phyloP scores from a whole-genome alignment of 2,113 vertebrate genomes.

The Peromyscus leucopus region DNA sequence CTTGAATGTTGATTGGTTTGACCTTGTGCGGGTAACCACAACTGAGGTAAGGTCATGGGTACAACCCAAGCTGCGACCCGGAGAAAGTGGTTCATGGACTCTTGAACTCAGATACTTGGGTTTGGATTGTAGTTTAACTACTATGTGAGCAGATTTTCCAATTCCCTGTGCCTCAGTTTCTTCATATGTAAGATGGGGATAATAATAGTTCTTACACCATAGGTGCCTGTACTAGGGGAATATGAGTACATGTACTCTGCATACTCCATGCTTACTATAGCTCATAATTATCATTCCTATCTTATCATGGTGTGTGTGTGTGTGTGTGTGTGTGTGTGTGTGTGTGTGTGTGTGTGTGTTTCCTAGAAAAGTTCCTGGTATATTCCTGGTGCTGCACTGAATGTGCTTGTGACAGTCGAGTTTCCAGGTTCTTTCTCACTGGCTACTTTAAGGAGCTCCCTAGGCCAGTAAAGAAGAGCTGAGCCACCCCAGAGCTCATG shows the following conservation, averaged over 20 bases:
- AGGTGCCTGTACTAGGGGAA: background rate
- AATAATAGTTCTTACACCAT: background rate
- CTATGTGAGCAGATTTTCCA: background rate
- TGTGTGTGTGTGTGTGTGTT: background rate
- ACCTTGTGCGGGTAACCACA: background rate
- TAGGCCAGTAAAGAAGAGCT: background rate
- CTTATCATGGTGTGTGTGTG: background rate
- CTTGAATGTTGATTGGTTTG: background rate
- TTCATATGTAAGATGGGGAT: background rate
- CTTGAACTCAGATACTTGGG: background rate
- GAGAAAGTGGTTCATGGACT: background rate
- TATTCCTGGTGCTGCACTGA: background rate
- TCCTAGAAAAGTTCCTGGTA: background rate
- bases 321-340: background rate
- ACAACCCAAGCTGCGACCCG: background rate
- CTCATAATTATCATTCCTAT: background rate
- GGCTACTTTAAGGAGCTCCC: background rate
- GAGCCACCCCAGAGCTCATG: background rate
- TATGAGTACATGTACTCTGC: too few species aligned
- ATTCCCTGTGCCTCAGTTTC: background rate
- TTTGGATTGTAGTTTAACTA: background rate
- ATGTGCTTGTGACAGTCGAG: background rate
- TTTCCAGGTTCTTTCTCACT: background rate
- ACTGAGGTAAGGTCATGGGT: background rate
- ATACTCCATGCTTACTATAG: background rate